Evolutionary conservation across 2,113 vertebrate species (phyloP), one percentile per base, ranked within the genome.

Genomic region (Phoenicopterus ruber): DNA sequence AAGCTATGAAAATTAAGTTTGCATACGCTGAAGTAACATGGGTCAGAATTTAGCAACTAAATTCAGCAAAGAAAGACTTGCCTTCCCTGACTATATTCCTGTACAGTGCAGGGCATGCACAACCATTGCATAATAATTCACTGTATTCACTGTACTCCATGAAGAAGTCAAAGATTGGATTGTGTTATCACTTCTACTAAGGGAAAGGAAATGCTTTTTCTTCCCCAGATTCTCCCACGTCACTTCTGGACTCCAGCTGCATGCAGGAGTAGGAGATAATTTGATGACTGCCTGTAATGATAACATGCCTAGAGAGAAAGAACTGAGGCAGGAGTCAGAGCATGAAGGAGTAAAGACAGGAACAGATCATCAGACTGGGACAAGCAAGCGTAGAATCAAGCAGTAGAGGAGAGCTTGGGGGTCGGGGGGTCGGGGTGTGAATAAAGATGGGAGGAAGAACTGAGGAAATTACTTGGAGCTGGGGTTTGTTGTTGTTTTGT

Each of bases 401-500:
- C 24, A 54, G 13, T 1, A 58, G 7, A 73, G 19, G 24, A 54
- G 8, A 85, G 5, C 8, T 44, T 31, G 14, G 9, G 3, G 1
- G 9, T 31, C 12, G 9, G 3, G 1, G 9, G 46, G 2, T 57
- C n/a, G 10, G 36, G 29, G 11, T n/a, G 5, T 32, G 5, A 88
- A 88, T 54, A 42, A 57, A 67, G 19, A 6, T 58, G 18, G 18
- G 13, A 38, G 24, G 21, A 57, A 80, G 47, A 86, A 52, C 7
- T 24, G 63, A 90, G 19, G 17, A 81, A 73, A 16, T 46, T 42
- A 40, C 10, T 32, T 54, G 18, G 34, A n/a, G 5, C 6, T n/a
- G 11, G 8, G 0, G 0, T 3, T 28, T 87, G 50, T 50, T 28
- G 2, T 18, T 55, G 6, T 2, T 38, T 62, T 34, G 49, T 50